phyloP scores from a whole-genome alignment of 1,140 invertebrate species.

The Nomia melanderi region DNA sequence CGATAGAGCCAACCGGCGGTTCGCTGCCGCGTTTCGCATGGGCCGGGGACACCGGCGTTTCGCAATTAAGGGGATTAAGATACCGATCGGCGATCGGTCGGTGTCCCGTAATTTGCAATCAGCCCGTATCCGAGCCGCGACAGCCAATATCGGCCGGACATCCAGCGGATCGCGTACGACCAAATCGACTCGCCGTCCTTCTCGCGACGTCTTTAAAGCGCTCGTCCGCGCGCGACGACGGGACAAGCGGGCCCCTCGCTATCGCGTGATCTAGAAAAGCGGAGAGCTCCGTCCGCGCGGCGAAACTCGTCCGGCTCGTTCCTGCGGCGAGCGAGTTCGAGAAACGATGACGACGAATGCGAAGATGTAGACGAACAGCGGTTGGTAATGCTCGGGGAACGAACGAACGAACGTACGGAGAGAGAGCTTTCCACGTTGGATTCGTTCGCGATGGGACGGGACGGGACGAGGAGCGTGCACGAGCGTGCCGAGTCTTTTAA shows the following conservation, averaged over 20 bases:
- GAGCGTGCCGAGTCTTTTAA: conserved; percentile 59
- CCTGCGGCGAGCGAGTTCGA: background rate
- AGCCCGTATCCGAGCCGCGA: background rate
- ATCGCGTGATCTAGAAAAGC: conserved; percentile 3
- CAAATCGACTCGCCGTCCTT: background rate
- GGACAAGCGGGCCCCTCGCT: background rate
- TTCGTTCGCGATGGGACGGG: too few relatives aligned
- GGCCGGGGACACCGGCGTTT: background rate
- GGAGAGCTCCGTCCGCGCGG: background rate
- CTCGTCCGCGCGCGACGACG: too few relatives aligned
- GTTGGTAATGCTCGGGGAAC: too few relatives aligned
- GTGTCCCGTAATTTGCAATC: conserved; percentile 22
- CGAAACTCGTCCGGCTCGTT: conserved; percentile 11
- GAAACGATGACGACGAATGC: background rate
- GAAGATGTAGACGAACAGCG: too few relatives aligned
- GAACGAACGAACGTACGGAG: too few relatives aligned
- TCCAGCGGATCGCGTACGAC: background rate
- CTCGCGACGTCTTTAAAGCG: background rate
- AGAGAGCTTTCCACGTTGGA: too few relatives aligned
- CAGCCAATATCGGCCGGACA: background rate
- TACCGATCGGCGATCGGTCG: conserved; percentile 16
- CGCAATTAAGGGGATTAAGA: conserved; percentile 32
- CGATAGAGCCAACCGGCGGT: conserved; percentile 22
- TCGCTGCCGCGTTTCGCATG: too few relatives aligned
- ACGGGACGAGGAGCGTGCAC: conserved; percentile 7